Base-by-base conservation (phyloP, 2,113 vertebrate species). In the Uropsilus gracilis region DNA sequence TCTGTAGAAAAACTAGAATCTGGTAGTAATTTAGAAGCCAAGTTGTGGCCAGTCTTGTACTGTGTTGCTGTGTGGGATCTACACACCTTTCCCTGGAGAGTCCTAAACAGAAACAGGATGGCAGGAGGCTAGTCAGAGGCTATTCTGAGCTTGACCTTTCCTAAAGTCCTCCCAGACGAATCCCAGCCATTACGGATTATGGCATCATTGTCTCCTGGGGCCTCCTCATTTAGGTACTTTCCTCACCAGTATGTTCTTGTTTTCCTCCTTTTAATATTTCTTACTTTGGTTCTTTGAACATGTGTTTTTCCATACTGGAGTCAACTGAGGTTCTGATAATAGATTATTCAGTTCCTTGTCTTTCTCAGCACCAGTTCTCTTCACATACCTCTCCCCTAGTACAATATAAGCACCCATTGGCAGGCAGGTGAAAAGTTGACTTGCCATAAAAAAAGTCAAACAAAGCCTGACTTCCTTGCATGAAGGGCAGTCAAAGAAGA, bases 131-230 rank as follows among this genome's bases (percentile, higher is more conserved):
- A 92, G 48, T 18, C 59, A 88, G 55, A 90, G 53, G 37, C 48
- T 78, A 57, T 95, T 95, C 57, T 64, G 73, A 96, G 42, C 46
- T 13, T 6, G 2, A 37, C 3, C 12, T 69, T 95, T 90, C 85
- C 84, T 88, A n/a, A 93, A 59, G 55, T 20, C 46, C 53, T 84
- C 37, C 48, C 7, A 18, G 81, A 91, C 82, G 90, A 86, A 73
- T 46, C 66, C 50, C 16, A 68, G 81, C 53, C 68, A 68, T 87
- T 66, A 73, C 17, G 6, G 22, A 68, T 87, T 66, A 73, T 18
- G 6, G 22, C 59, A n/a, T 46, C 42, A 18, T 7, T 28, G 39
- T 83, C 81, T 77, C 85, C 59, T 55, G 86, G 76, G 71, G 37
- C 24, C 3, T 64, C 59, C 17, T 20, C n/a, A 75, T 86, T 91